These are phyloP conservation scores for Resseliella maxima DNA, from an alignment of 2,888 invertebrate species.

Conservation along the genomic window DNA sequence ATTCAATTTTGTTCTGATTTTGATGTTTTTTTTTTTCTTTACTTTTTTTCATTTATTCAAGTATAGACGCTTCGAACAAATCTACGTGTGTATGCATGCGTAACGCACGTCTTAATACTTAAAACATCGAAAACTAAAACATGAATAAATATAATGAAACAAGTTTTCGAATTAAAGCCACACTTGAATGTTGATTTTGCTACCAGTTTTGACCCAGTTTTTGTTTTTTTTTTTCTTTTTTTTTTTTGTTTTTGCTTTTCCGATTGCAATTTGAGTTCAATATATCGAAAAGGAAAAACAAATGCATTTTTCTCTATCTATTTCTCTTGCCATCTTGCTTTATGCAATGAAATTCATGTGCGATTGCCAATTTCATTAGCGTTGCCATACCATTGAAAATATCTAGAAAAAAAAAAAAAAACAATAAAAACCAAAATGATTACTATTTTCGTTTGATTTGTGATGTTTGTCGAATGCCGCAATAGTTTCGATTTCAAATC, in stretches of 20 bases:
- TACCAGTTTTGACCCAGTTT: constrained; percentile 23
- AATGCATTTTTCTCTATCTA: background rate
- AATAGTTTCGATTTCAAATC: constrained; percentile 20
- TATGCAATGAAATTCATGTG: background rate
- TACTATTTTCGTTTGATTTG: background rate
- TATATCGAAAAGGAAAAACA: background rate
- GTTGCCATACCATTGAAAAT: background rate
- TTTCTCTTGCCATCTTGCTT: background rate
- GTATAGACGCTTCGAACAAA: background rate
- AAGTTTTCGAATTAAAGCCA: constrained; percentile 35
- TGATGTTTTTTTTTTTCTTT: background rate
- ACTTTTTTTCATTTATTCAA: too few relatives aligned
- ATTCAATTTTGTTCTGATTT: background rate
- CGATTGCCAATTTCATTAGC: background rate
- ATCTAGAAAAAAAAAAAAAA: background rate
- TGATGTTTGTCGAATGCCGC: background rate
- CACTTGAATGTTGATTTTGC: constrained; percentile 7
- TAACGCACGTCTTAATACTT: constrained; percentile 26
- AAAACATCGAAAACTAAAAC: background rate
- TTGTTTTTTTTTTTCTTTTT: too few relatives aligned
- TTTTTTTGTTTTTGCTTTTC: too few relatives aligned
- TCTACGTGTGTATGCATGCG: constrained; percentile 31
- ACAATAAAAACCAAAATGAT: background rate
- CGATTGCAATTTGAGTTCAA: background rate
- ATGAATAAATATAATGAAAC: background rate